Evolutionary conservation across 1,140 invertebrate genomes (phyloP), one percentile per base, ranked within the genome.

Genomic region (Drosophila mauritiana): DNA sequence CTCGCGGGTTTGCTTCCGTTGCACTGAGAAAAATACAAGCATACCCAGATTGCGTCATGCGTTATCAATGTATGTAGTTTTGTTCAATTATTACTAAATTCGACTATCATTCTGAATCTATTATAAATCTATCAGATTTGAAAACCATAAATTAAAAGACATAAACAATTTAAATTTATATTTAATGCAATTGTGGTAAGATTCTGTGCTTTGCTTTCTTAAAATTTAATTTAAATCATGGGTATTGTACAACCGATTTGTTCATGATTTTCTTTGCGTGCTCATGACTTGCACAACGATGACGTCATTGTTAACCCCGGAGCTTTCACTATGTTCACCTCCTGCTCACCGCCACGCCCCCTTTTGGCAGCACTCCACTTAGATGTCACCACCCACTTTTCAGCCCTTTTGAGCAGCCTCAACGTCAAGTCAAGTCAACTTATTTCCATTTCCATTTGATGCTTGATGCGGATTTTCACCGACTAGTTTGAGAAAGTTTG

Each of bases 231-330:
- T 25, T 3, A 48, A 48, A 25, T 22, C 2, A 7, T 27, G 13
- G 17, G 0, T 17, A 40, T 22, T 56, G 13, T 10, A 11, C 0
- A 12, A 25, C 8, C 3, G 4, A n/a, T 37, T 11, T 46, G 13
- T 10, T 46, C 34, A 6, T 39, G 1, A 22, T 65, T 69, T 27
- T 17, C 27, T 20, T 20, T 20, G 42, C 27, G 34, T 70, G 34
- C 36, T 57, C 64, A 34, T 49, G 64, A 70, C 67, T 78, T 75
- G 72, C 76, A 81, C 84, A 88, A 89, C 80, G 52, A 78, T 89
- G 84, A 89, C 84, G 84, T 89, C 84, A 89, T 62, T 74, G 84
- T 84, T 89, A 89, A 78, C 85, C 84, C 84, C 80, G 73, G 68
- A 88, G 85, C 84, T 89, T 88, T 88, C 65, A 62, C 56, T 76